Evolutionary conservation across 2,113 vertebrate genomes (phyloP), one percentile per base, ranked within the genome.

Genomic region (Lichenostomus cassidix): DNA sequence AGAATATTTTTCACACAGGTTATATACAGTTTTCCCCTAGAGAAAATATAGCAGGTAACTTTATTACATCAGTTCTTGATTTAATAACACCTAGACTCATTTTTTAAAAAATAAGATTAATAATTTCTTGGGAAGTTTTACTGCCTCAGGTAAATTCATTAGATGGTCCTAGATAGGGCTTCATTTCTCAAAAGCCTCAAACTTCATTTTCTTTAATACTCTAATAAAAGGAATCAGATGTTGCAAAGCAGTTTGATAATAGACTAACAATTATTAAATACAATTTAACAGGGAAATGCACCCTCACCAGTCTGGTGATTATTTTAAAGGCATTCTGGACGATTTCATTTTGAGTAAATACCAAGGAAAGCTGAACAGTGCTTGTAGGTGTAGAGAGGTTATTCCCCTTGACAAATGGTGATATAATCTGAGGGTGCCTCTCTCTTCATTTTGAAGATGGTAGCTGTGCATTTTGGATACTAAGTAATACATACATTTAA

Each of bases 141-240:
- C 37, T 89, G 83, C 94, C 75, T 93, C 59, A 44, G 52, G 89
- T 79, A 90, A 94, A 88, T 83, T 76, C 71, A 94, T 83, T 91
- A 81, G 58, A 52, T 41, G 75, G 28, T 77, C 44, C 24, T 81
- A 71, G 47, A 47, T n/a, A 79, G 42, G 18, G 12, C 83, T 96
- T 91, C 68, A 82, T 95, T 94, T 93, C 59, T 82, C 88, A 89
- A 92, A 95, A 93, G 33, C 35, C 58, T 82, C 81, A 83, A 93
- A 82, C 33, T 95, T 70, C 21, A 73, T 94, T 63, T 94, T 59
- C 44, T 49, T 87, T 85, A 91, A 58, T 68, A 52, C 13, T 42
- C 41, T 79, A 82, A 92, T 68, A 77, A 93, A 83, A 95, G 37
- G 25, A 83, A 81, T 84, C 18, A 79, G 81, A 29, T 41, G 60